Evolutionary conservation across 2,888 invertebrate genomes (phyloP), one percentile per base, ranked within the genome.

Genomic region (Dolichopus griseipennis): DNA sequence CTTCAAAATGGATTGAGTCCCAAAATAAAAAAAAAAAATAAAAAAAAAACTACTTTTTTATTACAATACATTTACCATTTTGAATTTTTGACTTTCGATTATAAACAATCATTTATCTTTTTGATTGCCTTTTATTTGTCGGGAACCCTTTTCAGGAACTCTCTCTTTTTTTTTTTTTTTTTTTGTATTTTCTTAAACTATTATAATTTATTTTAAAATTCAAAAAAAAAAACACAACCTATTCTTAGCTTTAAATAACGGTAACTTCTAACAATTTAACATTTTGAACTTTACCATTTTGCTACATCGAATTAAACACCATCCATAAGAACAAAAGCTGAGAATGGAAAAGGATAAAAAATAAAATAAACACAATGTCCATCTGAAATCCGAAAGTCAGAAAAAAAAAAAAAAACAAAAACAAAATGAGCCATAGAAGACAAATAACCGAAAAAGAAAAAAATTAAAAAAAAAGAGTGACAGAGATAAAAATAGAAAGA

Each of bases 61-160:
- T 52, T 18, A 15, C 18, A 52, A 52, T 18, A 52, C 52, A 52
- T 52, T 52, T 52, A 52, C n/a, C 9, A 52, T 52, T 15, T 18
- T 5, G 5, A 4, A 27, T 52, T 52, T 52, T 52, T 52, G 52
- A 52, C 18, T 52, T 52, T 52, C 52, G 52, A 52, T 52, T 52
- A 52, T 52, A 52, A 52, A 52, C 52, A 9, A 52, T 52, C 52
- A 52, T 52, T 52, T 52, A 52, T 52, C 52, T 52, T 52, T 52
- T 52, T 52, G 52, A 52, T 52, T 52, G 52, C 52, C 52, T 2
- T 52, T 52, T 52, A 12, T 52, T 12, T 12, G 41, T 12, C 9
- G 15, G 15, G 15, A 18, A 52, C 52, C 52, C 52, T 18, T 18
- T 52, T 52, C 52, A 52, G 15, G 18, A 15, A n/a, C 15, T 12